Evolutionary conservation across 2,113 vertebrate genomes (phyloP).

Genomic region (Caranx melampygus): DNA sequence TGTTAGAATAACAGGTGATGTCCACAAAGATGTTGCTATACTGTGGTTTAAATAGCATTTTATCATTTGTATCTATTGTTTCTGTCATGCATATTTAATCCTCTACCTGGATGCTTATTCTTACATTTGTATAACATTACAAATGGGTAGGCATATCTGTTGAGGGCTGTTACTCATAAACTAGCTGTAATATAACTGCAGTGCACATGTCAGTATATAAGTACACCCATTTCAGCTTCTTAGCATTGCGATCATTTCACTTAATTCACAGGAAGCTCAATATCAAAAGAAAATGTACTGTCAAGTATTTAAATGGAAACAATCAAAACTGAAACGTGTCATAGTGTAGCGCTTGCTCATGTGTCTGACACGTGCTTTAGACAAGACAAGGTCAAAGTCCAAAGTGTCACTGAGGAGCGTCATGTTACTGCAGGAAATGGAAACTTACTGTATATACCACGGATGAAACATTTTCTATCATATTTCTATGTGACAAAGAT

Average conservation of each 20-base stretch:
- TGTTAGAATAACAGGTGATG: no score
- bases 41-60: background rate
- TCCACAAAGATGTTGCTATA: background rate
- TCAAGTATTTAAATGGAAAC: background rate
- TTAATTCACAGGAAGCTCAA: background rate
- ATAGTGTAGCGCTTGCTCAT: slow-evolving; percentile 3
- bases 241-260: background rate
- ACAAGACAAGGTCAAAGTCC: slow-evolving; percentile 58
- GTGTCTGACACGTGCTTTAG: slow-evolving; percentile 19
- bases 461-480: background rate
- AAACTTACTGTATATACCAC: background rate
- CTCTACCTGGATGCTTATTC: background rate
- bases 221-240: background rate
- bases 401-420: slow-evolving; percentile 13
- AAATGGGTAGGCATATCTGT: background rate
- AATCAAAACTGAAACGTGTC: background rate
- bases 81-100: background rate
- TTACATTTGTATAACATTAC: background rate
- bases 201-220: background rate
- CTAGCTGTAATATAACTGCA: background rate
- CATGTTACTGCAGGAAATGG: slow-evolving; percentile 1
- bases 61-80: background rate
- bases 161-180: background rate
- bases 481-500: slow-evolving; percentile 12
- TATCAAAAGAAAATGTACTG: background rate